A percentile compares a stretch with the other conserved stretches of the same genome.
These are phyloP conservation scores for Sparidentex hasta DNA, from an alignment of 2,797 vertebrate genomes.

Conservation along the genomic window DNA sequence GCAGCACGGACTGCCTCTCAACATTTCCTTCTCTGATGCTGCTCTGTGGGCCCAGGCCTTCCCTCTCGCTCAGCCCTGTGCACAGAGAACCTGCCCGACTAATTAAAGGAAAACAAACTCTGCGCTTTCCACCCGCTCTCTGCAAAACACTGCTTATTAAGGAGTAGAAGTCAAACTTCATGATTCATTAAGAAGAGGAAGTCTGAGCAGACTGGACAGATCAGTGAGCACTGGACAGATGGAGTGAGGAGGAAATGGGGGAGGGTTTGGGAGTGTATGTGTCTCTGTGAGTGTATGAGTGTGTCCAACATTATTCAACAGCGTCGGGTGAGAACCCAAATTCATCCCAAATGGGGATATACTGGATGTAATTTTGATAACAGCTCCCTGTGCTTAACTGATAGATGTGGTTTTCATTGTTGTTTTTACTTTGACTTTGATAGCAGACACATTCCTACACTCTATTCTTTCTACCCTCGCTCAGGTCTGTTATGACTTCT, in stretches of 20 bases:
- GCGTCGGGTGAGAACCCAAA: slow-evolving; percentile 22
- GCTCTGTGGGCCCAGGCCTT: slow-evolving; percentile 51
- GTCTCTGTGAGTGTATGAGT: slow-evolving; percentile 21
- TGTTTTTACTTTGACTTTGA: slow-evolving; percentile 14
- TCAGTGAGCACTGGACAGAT: slow-evolving; percentile 70
- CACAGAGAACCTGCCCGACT: slow-evolving; percentile 76
- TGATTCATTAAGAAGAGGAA: slow-evolving; percentile 92
- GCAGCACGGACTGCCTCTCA: slow-evolving; percentile 63
- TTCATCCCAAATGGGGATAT: slow-evolving; percentile 36
- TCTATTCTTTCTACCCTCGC: slow-evolving; percentile 22
- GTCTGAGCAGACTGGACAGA: slow-evolving; percentile 87
- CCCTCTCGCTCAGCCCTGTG: slow-evolving; percentile 61
- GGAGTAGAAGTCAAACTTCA: slow-evolving; percentile 87
- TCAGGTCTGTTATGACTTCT: slow-evolving; percentile 41
- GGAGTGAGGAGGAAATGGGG: slow-evolving; percentile 61
- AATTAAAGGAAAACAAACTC: slow-evolving; percentile 90
- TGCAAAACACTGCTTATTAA: slow-evolving; percentile 86
- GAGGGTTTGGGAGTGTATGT: slow-evolving; percentile 40
- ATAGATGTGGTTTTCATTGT: slow-evolving; percentile 12
- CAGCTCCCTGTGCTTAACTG: slow-evolving; percentile 5
- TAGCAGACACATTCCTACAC: neutral
- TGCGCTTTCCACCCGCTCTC: slow-evolving; percentile 72
- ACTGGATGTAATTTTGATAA: slow-evolving; percentile 38
- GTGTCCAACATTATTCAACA: slow-evolving; percentile 53
- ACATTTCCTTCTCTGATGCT: slow-evolving; percentile 68